Percentiles rank a stretch among this genome's conserved stretches.
phyloP scores from a whole-genome alignment of 2,888 invertebrate genomes.

The Pterobdella sp. region DNA sequence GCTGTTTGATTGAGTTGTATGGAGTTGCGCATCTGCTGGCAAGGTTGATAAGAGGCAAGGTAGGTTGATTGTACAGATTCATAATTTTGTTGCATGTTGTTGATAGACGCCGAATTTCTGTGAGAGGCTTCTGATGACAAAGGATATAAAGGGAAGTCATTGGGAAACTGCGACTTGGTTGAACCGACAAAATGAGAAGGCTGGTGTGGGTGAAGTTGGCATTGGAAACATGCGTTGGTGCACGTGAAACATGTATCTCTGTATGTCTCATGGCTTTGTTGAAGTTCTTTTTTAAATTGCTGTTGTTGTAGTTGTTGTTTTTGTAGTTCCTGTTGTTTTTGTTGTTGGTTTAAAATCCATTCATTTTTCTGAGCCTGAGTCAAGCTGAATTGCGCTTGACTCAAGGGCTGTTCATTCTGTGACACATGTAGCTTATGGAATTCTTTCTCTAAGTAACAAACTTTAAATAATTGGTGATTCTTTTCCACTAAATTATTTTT shows the following conservation, averaged over 20 bases:
- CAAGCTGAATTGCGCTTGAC: too few species aligned
- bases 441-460: background rate
- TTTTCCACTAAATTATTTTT: background rate
- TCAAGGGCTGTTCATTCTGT: too few species aligned
- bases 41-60: background rate
- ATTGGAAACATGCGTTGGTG: background rate
- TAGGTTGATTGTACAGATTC: background rate
- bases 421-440: too few species aligned
- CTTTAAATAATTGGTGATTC: background rate
- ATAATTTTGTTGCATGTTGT: background rate
- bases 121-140: background rate
- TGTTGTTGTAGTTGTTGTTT: background rate
- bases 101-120: background rate
- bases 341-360: background rate
- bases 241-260: background rate
- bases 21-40: background rate
- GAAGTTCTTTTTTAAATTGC: too few species aligned
- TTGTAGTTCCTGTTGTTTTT: background rate
- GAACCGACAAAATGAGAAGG: too few species aligned
- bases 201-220: background rate
- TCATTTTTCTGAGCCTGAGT: constrained; percentile 3
- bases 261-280: background rate
- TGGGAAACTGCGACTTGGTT: background rate
- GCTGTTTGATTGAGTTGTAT: background rate
- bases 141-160: background rate